Percentiles rank a stretch among this genome's conserved stretches.
Evolutionary conservation across 2,888 invertebrate genomes (phyloP).

Genomic region (Athalia circularis): DNA sequence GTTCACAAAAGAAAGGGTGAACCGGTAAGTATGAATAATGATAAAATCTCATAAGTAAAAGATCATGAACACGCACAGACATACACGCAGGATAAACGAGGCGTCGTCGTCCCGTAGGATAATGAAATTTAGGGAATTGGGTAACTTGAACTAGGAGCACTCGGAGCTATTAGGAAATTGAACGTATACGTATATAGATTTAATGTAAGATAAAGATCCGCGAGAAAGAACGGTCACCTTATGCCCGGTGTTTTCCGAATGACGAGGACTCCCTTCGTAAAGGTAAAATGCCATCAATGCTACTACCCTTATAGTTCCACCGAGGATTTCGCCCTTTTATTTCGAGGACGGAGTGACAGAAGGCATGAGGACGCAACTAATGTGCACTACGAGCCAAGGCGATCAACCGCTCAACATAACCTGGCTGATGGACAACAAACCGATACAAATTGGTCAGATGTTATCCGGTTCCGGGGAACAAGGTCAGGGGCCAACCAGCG

Average conservation of each 20-base stretch:
- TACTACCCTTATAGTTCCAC: constrained; percentile 72
- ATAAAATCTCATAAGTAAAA: too few relatives aligned
- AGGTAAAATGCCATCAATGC: constrained; percentile 29
- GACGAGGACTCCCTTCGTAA: constrained; percentile 8
- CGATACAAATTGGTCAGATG: constrained; percentile 70
- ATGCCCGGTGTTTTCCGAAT: background rate
- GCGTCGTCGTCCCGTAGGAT: too few relatives aligned
- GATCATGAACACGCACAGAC: too few relatives aligned
- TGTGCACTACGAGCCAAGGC: constrained; percentile 78
- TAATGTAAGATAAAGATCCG: background rate
- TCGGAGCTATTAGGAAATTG: background rate
- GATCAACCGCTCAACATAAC: constrained; percentile 78
- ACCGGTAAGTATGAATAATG: background rate
- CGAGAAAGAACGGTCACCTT: background rate
- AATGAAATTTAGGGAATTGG: too few relatives aligned
- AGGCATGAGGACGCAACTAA: constrained; percentile 74
- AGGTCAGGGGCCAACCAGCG: constrained; percentile 63
- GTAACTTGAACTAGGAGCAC: too few relatives aligned
- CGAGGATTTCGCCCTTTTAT: constrained; percentile 72
- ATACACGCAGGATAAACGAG: too few relatives aligned
- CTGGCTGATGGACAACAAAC: constrained; percentile 75
- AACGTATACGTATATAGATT: background rate
- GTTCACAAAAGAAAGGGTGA: background rate
- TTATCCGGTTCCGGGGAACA: constrained; percentile 51
- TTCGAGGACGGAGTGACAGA: constrained; percentile 71